Percentiles rank a stretch among this genome's conserved stretches.
Evolutionary conservation across 1,140 invertebrate species (phyloP).

Genomic region (Ladona fulva): DNA sequence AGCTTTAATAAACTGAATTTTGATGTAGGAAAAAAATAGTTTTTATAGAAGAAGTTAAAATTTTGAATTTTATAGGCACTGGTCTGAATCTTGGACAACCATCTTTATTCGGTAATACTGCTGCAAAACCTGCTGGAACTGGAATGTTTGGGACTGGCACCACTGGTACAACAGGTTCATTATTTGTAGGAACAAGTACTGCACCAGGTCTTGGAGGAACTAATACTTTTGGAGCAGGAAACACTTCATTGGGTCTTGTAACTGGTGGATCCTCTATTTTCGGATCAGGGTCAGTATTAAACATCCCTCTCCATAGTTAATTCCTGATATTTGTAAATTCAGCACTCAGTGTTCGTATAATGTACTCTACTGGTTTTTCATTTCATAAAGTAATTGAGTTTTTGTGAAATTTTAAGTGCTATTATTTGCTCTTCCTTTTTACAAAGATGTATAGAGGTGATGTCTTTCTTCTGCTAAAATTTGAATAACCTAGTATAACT

Average conservation of each 20-base stretch:
- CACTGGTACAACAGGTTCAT: neutral
- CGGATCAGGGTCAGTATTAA: neutral
- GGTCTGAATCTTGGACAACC: neutral
- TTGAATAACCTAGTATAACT: too few relatives aligned
- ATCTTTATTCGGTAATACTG: neutral
- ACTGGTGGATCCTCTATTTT: neutral
- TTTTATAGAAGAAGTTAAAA: neutral
- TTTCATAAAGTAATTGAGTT: too few relatives aligned
- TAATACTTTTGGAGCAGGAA: neutral
- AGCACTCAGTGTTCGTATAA: too few relatives aligned
- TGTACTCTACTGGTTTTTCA: too few relatives aligned
- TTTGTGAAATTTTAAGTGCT: too few relatives aligned
- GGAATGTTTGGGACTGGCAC: neutral
- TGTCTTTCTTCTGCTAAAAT: too few relatives aligned
- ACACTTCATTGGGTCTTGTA: neutral
- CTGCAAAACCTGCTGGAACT: neutral
- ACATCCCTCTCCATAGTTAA: too few relatives aligned
- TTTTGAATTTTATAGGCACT: neutral
- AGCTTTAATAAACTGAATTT: too few relatives aligned
- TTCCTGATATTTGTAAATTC: too few relatives aligned
- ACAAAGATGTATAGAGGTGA: too few relatives aligned
- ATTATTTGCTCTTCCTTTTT: too few relatives aligned
- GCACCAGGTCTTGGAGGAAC: neutral
- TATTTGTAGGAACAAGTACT: neutral
- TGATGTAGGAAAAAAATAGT: too few relatives aligned